Evolutionary conservation across 2,113 vertebrate species (phyloP), one percentile per base, ranked within the genome.

Genomic region (Seriola rivoliana): DNA sequence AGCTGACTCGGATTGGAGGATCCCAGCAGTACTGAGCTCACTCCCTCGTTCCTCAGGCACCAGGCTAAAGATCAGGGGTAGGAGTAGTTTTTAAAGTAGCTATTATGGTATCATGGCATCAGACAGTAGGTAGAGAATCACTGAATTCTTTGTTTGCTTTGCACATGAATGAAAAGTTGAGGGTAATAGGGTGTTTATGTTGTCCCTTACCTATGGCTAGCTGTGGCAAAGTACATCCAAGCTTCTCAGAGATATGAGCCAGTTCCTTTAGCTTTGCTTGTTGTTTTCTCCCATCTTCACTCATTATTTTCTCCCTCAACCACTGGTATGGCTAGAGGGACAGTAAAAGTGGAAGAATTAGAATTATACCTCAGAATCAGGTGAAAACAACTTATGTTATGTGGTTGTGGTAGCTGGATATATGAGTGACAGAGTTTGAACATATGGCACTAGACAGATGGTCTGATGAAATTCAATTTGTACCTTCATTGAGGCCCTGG

Each of bases 41-140:
- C 98, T 0, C 98, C 98, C 75, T 99, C 98, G 0, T 98, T 99
- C 81, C 98, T 96, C 91, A 99, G 96, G 88, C 98, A 99, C 98
- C 98, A 99, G 0, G 98, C 98, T 99, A 85, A 52, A 87, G 63
- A 78, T 57, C 6, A 17, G 13, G 36, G 48, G 75, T 5, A 68
- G 9, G 21, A 89, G 21, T 29, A 71, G 4, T 67, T 52, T 59
- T 65, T 14, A 67, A 25, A 50, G 21, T 50, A 29, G 38, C 5
- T 52, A 60, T 55, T 60, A 23, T 63, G 16, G 8, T 10, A 38
- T 52, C 11, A 42, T 36, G 5, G 25, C 29, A 48, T 80, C 4
- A 48, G 21, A 42, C 13, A 44, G 5, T 44, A 57, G 32, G 17
- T 58, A 62, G 25, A 29, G n/a, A 57, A 48, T 81, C 46, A 42